Evolutionary conservation across 2,113 vertebrate species (phyloP), one percentile per base, ranked within the genome.

Genomic region (Centropus bengalensis): DNA sequence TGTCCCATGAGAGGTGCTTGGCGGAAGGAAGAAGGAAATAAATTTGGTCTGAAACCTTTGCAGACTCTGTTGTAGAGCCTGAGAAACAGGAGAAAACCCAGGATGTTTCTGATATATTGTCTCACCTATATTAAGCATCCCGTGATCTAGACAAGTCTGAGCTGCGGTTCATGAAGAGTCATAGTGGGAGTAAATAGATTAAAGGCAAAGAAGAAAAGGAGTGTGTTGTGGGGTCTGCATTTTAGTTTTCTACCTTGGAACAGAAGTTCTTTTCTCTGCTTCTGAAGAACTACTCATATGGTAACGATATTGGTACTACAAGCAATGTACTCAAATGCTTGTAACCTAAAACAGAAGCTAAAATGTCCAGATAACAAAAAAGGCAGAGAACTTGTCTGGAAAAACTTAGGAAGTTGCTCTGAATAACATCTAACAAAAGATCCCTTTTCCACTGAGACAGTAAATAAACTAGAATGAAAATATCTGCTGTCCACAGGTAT

Each of bases 401-500:
- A 88, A 89, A 83, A 52, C 44, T 36, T 64, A 81, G 36, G 32
- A 81, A 26, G 18, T 63, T 89, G 32, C 33, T 87, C 33, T 52
- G n/a, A 82, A 62, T 45, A 58, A 42, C 44, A 21, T 32, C 10
- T 70, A 77, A 55, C 6, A 60, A 70, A 82, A 74, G 47, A 47
- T 67, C 10, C 13, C 8, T 15, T 90, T 95, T 86, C 64, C 30
- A 71, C 40, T 88, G 32, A 44, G 47, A n/a, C 33, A 44, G 59
- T 55, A 88, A 93, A 74, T 59, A 85, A 77, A 67, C 20, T 13
- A 54, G 55, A 86, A 74, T 80, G 64, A 94, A 90, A 94, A 83
- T 67, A 85, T 49, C 68, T 86, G 15, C 62, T 67, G n/a, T 93
- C 73, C 60, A 63, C 47, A 93, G 79, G 60, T 96, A 93, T 81